A percentile compares a stretch with the other conserved stretches of the same genome.
phyloP scores from a whole-genome alignment of 2,888 invertebrate species.

The Villa cingulata region DNA sequence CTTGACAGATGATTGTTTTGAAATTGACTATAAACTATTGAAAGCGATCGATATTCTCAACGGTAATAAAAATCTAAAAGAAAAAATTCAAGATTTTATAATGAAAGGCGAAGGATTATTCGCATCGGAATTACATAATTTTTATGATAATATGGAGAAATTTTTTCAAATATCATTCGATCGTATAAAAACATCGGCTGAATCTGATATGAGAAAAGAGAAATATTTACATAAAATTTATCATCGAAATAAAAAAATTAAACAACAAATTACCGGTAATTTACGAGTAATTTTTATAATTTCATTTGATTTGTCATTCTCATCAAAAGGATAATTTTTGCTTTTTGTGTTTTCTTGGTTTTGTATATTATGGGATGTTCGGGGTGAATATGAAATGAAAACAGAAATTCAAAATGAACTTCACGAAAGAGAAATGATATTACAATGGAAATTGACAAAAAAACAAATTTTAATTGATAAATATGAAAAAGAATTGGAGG shows the following conservation, averaged over 20 bases:
- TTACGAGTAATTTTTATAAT: neutral
- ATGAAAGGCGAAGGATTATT: too few relatives aligned
- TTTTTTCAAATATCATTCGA: neutral
- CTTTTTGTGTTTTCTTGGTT: too few relatives aligned
- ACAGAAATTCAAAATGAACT: neutral
- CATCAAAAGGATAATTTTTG: neutral
- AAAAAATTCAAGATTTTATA: neutral
- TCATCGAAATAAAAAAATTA: neutral
- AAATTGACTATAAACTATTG: neutral
- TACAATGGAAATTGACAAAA: slow-evolving; percentile 2
- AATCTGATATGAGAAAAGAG: neutral
- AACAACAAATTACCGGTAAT: neutral
- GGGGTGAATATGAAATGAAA: too few relatives aligned
- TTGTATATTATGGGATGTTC: too few relatives aligned
- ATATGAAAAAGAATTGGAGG: slow-evolving; percentile 1
- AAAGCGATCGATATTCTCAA: slow-evolving; percentile 1
- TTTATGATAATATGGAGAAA: neutral
- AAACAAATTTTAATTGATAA: slow-evolving; percentile 3
- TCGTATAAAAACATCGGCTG: neutral
- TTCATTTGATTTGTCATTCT: too few relatives aligned
- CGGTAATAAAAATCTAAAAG: too few relatives aligned
- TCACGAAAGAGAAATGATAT: neutral
- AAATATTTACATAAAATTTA: neutral
- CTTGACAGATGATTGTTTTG: neutral
- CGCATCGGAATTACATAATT: neutral